Percentiles rank a stretch among this genome's conserved stretches.
phyloP scores from a whole-genome alignment of 1,140 invertebrate species.

The Microplitis demolitor region DNA sequence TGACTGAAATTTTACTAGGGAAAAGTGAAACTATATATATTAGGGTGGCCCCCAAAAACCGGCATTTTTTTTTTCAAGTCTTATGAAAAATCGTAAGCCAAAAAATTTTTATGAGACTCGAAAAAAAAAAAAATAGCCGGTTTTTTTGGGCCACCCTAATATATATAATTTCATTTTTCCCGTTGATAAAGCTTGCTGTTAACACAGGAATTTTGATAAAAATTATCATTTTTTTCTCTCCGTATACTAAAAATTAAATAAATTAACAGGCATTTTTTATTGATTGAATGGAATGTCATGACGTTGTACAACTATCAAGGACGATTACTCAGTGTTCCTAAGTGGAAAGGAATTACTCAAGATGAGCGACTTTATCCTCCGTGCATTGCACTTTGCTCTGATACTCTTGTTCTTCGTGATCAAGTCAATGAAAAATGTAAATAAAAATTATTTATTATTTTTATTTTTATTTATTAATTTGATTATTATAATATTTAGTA shows the following conservation, averaged over 20 bases:
- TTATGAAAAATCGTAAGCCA: too few species aligned
- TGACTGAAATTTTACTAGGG: too few species aligned
- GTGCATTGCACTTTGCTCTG: conserved; percentile 78
- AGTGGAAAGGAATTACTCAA: conserved; percentile 75
- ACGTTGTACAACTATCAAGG: conserved; percentile 91
- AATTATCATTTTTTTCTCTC: too few species aligned
- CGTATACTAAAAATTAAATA: too few species aligned
- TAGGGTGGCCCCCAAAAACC: too few species aligned
- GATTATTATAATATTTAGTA: conserved; percentile 59
- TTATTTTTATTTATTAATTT: conserved; percentile 2
- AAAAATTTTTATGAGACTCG: too few species aligned
- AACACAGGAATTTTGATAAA: too few species aligned
- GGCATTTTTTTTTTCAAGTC: too few species aligned
- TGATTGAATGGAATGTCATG: conserved; percentile 78
- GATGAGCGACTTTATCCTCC: conserved; percentile 66
- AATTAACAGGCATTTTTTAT: conserved; percentile 81
- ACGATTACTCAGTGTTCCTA: conserved; percentile 75
- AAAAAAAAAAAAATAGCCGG: too few species aligned
- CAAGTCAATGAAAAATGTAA: conserved; percentile 80
- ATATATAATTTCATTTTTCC: too few species aligned
- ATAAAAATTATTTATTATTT: conserved; percentile 13
- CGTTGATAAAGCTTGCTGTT: too few species aligned
- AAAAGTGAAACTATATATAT: too few species aligned
- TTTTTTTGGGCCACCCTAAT: conserved; percentile 49
- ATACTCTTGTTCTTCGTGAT: conserved; percentile 83